Evolutionary conservation across 2,113 vertebrate genomes (phyloP).

Genomic region (Thunnus thynnus): DNA sequence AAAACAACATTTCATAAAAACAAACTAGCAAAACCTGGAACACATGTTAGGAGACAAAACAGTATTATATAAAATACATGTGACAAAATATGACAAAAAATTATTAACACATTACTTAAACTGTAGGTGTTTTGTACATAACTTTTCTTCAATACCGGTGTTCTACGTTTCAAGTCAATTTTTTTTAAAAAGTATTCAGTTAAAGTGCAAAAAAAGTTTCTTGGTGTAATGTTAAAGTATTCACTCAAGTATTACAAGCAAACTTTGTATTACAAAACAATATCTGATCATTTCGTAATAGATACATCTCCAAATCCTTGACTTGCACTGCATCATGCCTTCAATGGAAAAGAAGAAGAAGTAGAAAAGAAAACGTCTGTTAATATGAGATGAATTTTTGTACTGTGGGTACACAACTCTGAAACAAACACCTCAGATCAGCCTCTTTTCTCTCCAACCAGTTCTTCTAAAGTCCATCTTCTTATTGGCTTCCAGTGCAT

Average conservation of each 20-base stretch:
- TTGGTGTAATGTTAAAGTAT: neutral
- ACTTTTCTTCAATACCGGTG: no score
- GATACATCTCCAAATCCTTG: neutral
- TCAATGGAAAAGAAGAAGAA: neutral
- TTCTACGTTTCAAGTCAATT: no score
- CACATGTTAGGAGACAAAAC: neutral
- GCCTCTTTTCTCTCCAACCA: neutral
- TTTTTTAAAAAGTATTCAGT: no score
- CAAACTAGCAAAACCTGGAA: neutral
- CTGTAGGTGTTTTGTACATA: no score
- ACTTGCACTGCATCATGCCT: neutral
- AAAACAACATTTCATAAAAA: slow-evolving; percentile 12
- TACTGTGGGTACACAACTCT: neutral
- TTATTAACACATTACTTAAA: neutral
- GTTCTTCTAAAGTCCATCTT: neutral
- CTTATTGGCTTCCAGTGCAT: neutral
- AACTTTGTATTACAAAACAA: no score
- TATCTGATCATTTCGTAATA: neutral
- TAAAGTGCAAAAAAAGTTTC: no score
- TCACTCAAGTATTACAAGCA: neutral
- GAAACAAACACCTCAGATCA: neutral
- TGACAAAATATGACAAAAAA: neutral
- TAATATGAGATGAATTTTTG: slow-evolving; percentile 10
- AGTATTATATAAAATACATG: neutral
- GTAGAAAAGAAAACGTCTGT: slow-evolving; percentile 3